Conservation (phyloP, 2,113 vertebrate species). For the Geothlypis trichas region DNA sequence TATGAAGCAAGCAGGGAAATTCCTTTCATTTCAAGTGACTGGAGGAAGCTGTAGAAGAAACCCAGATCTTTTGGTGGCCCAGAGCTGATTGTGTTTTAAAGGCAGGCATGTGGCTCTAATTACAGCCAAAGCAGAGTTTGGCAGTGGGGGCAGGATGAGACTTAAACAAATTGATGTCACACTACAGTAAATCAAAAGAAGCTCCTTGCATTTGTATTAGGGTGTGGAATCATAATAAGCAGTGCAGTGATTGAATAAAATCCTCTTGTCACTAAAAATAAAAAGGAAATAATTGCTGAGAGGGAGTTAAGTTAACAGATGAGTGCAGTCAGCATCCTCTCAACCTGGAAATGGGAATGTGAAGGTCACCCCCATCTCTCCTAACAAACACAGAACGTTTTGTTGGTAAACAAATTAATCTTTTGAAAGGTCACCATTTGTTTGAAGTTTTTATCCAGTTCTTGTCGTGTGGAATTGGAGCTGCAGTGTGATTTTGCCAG, state of each 20-base stretch:
- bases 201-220: conserved; percentile 65
- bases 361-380: conserved; percentile 89
- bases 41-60: conserved; percentile 18
- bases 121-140: conserved; percentile 71
- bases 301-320: conserved; percentile 82
- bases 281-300: conserved; percentile 83
- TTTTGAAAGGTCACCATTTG: conserved; percentile 95
- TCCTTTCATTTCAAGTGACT: conserved; percentile 54
- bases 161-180: conserved; percentile 77
- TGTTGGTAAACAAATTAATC: conserved; percentile 97
- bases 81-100: conserved; percentile 45
- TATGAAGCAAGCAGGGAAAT: conserved; percentile 12
- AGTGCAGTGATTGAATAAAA: conserved; percentile 74
- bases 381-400: conserved; percentile 83
- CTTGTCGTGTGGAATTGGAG: conserved; percentile 85
- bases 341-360: conserved; percentile 76
- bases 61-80: neutral
- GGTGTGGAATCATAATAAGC: conserved; percentile 62
- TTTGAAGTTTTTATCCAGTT: conserved; percentile 86
- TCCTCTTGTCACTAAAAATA: conserved; percentile 74
- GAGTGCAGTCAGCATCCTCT: conserved; percentile 82
- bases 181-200: conserved; percentile 72
- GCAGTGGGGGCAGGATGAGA: conserved; percentile 72
- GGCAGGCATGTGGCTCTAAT: conserved; percentile 60
- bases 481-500: conserved; percentile 85